Evolutionary conservation across 1,140 invertebrate genomes (phyloP).

Genomic region (Penaeus indicus): DNA sequence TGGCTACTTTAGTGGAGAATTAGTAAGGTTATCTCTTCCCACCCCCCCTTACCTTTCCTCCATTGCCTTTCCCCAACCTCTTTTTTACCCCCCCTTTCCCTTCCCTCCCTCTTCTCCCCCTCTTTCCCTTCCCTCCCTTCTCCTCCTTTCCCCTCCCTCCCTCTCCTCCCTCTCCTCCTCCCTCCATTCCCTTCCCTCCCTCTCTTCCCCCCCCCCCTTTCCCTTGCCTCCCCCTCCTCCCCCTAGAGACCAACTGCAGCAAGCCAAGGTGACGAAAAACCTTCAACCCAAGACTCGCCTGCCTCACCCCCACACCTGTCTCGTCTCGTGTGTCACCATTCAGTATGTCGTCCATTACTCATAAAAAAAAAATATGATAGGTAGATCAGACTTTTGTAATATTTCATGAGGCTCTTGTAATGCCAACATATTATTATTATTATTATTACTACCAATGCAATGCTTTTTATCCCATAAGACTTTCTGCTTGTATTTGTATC

Average conservation of each 20-base stretch:
- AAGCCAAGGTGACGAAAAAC: neutral
- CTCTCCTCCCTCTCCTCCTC: too few relatives aligned
- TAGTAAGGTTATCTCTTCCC: too few relatives aligned
- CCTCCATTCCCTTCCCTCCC: too few relatives aligned
- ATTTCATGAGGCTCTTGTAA: conserved; percentile 59
- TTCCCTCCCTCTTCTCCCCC: too few relatives aligned
- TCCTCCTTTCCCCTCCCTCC: too few relatives aligned
- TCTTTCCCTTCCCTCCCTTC: too few relatives aligned
- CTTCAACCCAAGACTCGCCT: conserved; percentile 10
- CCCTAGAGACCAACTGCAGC: neutral
- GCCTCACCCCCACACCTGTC: conserved; percentile 46
- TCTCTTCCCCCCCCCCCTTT: too few relatives aligned
- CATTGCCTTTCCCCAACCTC: too few relatives aligned
- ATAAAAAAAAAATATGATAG: conserved; percentile 48
- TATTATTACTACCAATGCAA: conserved; percentile 57
- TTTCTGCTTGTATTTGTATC: conserved; percentile 64
- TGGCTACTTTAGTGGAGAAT: too few relatives aligned
- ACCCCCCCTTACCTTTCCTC: too few relatives aligned
- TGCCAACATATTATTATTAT: conserved; percentile 50
- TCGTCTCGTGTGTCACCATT: conserved; percentile 49
- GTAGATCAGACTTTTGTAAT: conserved; percentile 63
- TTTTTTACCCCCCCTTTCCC: too few relatives aligned
- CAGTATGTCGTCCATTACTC: conserved; percentile 63
- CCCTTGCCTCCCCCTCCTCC: too few relatives aligned
- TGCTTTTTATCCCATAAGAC: conserved; percentile 57